Evolutionary conservation across 2,797 vertebrate genomes (phyloP).

Genomic region (Sylvilagus floridanus): DNA sequence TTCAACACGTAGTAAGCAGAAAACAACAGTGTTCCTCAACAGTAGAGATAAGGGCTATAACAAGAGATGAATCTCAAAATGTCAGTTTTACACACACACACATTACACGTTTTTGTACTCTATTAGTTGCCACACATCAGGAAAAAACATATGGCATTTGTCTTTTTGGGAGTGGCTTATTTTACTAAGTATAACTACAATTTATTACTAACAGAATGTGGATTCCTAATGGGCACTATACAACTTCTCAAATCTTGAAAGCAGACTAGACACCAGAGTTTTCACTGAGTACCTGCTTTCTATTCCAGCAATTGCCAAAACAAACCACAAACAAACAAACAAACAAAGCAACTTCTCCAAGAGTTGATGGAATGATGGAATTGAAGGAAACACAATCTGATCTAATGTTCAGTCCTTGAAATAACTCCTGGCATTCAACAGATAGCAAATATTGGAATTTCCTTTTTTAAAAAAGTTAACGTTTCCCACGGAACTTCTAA

Average conservation of each 20-base stretch:
- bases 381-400: neutral
- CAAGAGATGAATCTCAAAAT: too few relatives aligned
- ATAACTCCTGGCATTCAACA: neutral
- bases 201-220: neutral
- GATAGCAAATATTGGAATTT: neutral
- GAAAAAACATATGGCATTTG: too few relatives aligned
- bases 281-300: neutral
- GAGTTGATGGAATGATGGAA: neutral
- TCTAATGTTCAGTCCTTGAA: neutral
- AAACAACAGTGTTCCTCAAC: too few relatives aligned
- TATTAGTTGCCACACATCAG: too few relatives aligned
- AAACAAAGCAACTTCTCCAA: neutral
- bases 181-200: neutral
- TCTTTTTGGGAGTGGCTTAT: too few relatives aligned
- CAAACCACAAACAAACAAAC: neutral
- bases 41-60: too few relatives aligned
- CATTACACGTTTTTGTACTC: too few relatives aligned
- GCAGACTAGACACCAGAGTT: neutral
- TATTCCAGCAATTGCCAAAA: neutral
- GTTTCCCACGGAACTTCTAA: neutral
- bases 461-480: neutral
- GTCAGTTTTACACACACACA: too few relatives aligned
- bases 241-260: neutral
- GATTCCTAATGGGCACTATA: neutral
- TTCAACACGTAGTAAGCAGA: too few relatives aligned